Conservation (phyloP, 1,140 invertebrate species). For the Cephus cinctus region DNA sequence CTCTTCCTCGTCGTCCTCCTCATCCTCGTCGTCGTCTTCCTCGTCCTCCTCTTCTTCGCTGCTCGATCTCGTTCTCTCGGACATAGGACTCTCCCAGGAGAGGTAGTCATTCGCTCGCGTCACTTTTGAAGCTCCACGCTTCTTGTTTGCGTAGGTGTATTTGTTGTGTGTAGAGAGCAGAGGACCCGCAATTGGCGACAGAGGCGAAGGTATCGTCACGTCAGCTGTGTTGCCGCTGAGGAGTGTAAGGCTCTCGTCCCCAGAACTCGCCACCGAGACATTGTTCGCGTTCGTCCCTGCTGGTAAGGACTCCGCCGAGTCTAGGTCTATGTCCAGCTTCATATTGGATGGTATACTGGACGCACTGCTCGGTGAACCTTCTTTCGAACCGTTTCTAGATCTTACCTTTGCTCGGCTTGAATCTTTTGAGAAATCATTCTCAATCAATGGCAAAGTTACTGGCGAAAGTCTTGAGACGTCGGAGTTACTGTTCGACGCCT, state of each 20-base stretch:
- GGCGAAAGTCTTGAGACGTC: conserved; percentile 44
- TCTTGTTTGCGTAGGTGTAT: conserved; percentile 51
- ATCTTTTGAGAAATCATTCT: conserved; percentile 37
- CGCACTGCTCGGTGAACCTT: conserved; percentile 40
- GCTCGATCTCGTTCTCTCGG: conserved; percentile 39
- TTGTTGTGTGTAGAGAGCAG: conserved; percentile 50
- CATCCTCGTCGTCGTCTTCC: conserved; percentile 21
- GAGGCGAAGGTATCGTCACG: conserved; percentile 47
- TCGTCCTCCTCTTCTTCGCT: conserved; percentile 15
- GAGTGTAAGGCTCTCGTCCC: conserved; percentile 44
- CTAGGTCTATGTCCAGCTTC: conserved; percentile 45
- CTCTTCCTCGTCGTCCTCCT: conserved; percentile 26
- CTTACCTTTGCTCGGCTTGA: conserved; percentile 25
- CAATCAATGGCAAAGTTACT: conserved; percentile 24
- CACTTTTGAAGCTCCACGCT: conserved; percentile 35
- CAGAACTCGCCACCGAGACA: conserved; percentile 39
- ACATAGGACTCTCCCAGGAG: conserved; percentile 43
- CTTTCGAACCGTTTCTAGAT: conserved; percentile 44
- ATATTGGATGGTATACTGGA: conserved; percentile 42
- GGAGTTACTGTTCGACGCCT: conserved; percentile 44
- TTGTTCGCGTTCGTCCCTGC: conserved; percentile 42
- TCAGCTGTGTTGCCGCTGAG: conserved; percentile 42
- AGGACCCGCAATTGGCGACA: conserved; percentile 49
- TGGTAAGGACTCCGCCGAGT: conserved; percentile 36
- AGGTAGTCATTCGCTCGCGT: conserved; percentile 33